Conservation (phyloP, 1,140 invertebrate species). For the Neodiprion fabricii region DNA sequence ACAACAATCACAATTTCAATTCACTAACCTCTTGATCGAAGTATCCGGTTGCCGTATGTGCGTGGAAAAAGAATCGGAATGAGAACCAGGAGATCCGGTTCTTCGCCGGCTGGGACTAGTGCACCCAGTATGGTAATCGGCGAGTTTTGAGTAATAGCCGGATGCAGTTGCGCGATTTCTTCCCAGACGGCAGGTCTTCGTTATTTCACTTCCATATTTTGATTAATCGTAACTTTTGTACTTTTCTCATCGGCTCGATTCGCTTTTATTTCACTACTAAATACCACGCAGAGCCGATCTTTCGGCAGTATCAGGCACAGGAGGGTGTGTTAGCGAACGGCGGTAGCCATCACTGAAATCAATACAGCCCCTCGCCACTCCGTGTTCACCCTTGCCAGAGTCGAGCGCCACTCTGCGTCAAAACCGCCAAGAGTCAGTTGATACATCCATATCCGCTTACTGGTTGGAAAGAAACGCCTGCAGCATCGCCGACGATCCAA, state of each 20-base stretch:
- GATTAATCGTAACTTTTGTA: too few relatives aligned
- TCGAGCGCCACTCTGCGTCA: background rate
- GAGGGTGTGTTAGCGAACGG: conserved; percentile 6
- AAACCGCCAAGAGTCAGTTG: background rate
- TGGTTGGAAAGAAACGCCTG: too few relatives aligned
- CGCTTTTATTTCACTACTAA: background rate
- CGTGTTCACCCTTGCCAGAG: background rate
- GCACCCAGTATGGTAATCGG: conserved; percentile 21
- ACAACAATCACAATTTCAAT: background rate
- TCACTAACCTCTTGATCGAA: conserved; percentile 1
- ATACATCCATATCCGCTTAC: too few relatives aligned
- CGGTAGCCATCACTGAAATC: conserved; percentile 50
- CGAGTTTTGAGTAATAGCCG: too few relatives aligned
- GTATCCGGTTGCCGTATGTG: background rate
- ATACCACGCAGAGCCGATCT: background rate
- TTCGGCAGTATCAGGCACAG: conserved; percentile 7
- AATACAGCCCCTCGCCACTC: conserved; percentile 40
- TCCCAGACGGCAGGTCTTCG: too few relatives aligned
- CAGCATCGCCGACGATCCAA: too few relatives aligned
- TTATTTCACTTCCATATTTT: background rate
- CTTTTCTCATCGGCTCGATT: background rate
- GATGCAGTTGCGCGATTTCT: too few relatives aligned
- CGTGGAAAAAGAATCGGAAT: too few relatives aligned
- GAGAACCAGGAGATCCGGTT: conserved; percentile 30
- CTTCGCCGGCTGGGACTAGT: conserved; percentile 20